phyloP scores from a whole-genome alignment of 2,113 vertebrate genomes.

The Hydrolagus affinis region DNA sequence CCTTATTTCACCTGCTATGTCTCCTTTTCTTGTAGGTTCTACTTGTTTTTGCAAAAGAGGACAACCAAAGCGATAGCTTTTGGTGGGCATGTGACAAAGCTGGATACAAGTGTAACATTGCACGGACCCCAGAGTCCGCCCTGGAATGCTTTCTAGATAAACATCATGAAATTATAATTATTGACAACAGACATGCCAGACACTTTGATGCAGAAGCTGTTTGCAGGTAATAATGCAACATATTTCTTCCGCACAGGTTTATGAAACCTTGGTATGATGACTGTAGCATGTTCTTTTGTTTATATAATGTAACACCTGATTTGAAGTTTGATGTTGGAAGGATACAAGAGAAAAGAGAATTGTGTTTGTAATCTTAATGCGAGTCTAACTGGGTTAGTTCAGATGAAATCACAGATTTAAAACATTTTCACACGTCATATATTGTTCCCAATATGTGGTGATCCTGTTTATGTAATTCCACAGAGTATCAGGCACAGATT shows the following conservation, averaged over 20 bases:
- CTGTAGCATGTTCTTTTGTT: not conserved
- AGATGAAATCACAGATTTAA: not conserved
- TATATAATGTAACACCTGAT: not conserved
- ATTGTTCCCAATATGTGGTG: too few relatives aligned
- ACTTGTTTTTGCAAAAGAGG: conserved; percentile 87
- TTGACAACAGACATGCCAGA: conserved; percentile 74
- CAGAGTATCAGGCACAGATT: too few relatives aligned
- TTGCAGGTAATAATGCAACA: conserved; percentile 64
- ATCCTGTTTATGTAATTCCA: too few relatives aligned
- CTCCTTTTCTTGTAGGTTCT: conserved; percentile 67
- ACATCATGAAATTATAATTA: conserved; percentile 85
- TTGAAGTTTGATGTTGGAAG: not conserved
- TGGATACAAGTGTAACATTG: conserved; percentile 78
- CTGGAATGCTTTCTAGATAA: conserved; percentile 86
- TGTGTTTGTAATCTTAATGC: not conserved
- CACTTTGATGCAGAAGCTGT: conserved; percentile 76
- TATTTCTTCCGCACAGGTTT: not conserved
- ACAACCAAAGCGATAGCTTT: conserved; percentile 86
- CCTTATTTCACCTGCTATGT: not conserved
- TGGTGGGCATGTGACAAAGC: conserved; percentile 94
- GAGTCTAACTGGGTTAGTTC: not conserved
- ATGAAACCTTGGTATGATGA: not conserved
- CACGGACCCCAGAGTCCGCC: conserved; percentile 77
- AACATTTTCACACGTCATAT: too few relatives aligned
- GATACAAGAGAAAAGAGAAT: not conserved